phyloP scores from a whole-genome alignment of 1,140 invertebrate genomes.

The Halyomorpha halys region DNA sequence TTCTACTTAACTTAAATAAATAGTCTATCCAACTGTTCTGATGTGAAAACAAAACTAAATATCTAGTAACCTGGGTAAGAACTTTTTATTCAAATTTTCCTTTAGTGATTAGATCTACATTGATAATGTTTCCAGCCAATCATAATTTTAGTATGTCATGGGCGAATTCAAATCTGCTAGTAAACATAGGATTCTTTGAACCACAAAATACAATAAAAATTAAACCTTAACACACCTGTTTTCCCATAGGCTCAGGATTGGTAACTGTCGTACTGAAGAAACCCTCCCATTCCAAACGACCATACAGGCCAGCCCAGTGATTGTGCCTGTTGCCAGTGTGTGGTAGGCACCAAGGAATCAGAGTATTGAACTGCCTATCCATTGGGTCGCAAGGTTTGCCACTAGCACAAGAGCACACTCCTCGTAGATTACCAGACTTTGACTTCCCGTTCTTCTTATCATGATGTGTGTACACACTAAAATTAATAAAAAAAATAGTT shows the following conservation, averaged over 20 bases:
- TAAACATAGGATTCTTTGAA: too few species aligned
- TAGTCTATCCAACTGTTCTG: too few species aligned
- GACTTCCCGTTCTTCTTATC: conserved; percentile 57
- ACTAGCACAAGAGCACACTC: conserved; percentile 67
- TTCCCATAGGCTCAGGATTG: conserved; percentile 87
- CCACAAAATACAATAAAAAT: too few species aligned
- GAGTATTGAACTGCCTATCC: conserved; percentile 71
- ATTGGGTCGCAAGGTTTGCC: conserved; percentile 54
- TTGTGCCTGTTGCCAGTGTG: conserved; percentile 80
- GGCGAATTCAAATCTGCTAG: too few species aligned
- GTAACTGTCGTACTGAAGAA: conserved; percentile 78
- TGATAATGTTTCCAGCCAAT: too few species aligned
- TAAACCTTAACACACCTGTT: conserved; percentile 48
- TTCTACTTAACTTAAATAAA: too few species aligned
- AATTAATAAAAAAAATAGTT: neutral
- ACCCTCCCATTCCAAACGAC: conserved; percentile 71
- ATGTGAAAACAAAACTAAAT: too few species aligned
- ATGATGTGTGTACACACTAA: conserved; percentile 55
- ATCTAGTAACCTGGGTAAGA: too few species aligned
- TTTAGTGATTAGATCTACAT: too few species aligned
- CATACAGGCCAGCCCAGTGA: conserved; percentile 65
- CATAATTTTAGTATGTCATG: too few species aligned
- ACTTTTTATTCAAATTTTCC: too few species aligned
- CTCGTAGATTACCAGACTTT: conserved; percentile 48
- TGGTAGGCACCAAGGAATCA: conserved; percentile 84